Evolutionary conservation across 2,888 invertebrate genomes (phyloP).

Genomic region (Acronicta leporina): DNA sequence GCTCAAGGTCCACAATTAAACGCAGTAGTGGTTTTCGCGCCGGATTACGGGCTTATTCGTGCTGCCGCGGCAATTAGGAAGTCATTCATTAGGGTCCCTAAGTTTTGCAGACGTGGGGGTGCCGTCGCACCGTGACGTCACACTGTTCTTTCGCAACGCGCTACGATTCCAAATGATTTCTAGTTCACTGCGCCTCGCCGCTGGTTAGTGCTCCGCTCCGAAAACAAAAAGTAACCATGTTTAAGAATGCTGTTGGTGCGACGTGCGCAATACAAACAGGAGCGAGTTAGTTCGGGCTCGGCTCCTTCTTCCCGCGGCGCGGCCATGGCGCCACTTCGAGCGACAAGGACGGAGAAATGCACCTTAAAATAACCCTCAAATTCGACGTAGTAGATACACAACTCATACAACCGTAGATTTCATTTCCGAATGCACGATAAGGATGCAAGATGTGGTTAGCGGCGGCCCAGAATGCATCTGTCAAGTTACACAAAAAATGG

Average conservation of each 20-base stretch:
- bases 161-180: slow-evolving; percentile 67
- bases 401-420: slow-evolving; percentile 73
- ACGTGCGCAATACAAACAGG: slow-evolving; percentile 80
- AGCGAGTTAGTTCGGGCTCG: slow-evolving; percentile 73
- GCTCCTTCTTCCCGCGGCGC: slow-evolving; percentile 68
- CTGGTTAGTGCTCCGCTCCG: slow-evolving; percentile 59
- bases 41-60: slow-evolving; percentile 85
- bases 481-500: slow-evolving; percentile 85
- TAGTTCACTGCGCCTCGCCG: slow-evolving; percentile 65
- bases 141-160: slow-evolving; percentile 73
- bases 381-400: slow-evolving; percentile 76
- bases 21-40: slow-evolving; percentile 74
- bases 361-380: slow-evolving; percentile 86
- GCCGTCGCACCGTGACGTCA: slow-evolving; percentile 82
- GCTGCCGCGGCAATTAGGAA: slow-evolving; percentile 88
- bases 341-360: slow-evolving; percentile 81
- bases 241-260: slow-evolving; percentile 76
- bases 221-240: slow-evolving; percentile 79
- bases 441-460: slow-evolving; percentile 87
- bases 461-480: slow-evolving; percentile 88
- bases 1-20: slow-evolving; percentile 86
- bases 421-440: slow-evolving; percentile 81
- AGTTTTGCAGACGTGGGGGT: slow-evolving; percentile 89
- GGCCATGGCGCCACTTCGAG: slow-evolving; percentile 82
- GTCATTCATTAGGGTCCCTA: slow-evolving; percentile 89